These are phyloP conservation scores for Chrysoperla carnea DNA, from an alignment of 1,140 invertebrate species.

Conservation along the genomic window DNA sequence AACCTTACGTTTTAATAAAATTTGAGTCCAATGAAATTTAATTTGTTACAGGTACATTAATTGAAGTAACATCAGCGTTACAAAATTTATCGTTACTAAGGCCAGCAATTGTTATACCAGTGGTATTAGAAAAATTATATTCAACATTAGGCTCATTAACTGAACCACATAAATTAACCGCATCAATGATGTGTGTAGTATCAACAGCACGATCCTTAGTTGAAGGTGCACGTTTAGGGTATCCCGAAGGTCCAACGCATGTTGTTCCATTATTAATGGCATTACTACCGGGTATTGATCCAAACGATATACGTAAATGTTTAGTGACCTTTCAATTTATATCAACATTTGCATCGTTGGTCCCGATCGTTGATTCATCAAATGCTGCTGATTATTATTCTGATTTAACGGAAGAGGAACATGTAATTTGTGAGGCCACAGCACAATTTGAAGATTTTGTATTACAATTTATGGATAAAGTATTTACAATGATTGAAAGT, in stretches of 20 bases:
- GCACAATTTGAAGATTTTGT: slow-evolving; percentile 80
- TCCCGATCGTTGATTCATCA: slow-evolving; percentile 75
- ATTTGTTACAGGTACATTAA: not conserved
- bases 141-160: slow-evolving; percentile 66
- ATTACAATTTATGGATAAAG: slow-evolving; percentile 64
- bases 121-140: slow-evolving; percentile 62
- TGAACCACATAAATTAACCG: slow-evolving; percentile 71
- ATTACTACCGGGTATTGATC: slow-evolving; percentile 73
- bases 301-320: slow-evolving; percentile 76
- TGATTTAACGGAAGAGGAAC: slow-evolving; percentile 60
- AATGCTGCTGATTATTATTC: slow-evolving; percentile 39
- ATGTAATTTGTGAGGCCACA: slow-evolving; percentile 57
- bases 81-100: slow-evolving; percentile 59
- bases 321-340: slow-evolving; percentile 65
- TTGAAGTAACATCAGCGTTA: slow-evolving; percentile 45
- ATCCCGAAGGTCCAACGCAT: slow-evolving; percentile 59
- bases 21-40: no score
- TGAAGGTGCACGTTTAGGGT: slow-evolving; percentile 38
- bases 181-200: slow-evolving; percentile 57
- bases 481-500: slow-evolving; percentile 57
- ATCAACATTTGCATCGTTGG: slow-evolving; percentile 50
- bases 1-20: no score
- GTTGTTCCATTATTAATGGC: slow-evolving; percentile 64
- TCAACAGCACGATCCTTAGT: slow-evolving; percentile 51
- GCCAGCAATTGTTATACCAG: slow-evolving; percentile 68